A percentile compares a stretch with the other conserved stretches of the same genome.
Evolutionary conservation across 2,113 vertebrate species (phyloP).

Genomic region (Proteles cristata): DNA sequence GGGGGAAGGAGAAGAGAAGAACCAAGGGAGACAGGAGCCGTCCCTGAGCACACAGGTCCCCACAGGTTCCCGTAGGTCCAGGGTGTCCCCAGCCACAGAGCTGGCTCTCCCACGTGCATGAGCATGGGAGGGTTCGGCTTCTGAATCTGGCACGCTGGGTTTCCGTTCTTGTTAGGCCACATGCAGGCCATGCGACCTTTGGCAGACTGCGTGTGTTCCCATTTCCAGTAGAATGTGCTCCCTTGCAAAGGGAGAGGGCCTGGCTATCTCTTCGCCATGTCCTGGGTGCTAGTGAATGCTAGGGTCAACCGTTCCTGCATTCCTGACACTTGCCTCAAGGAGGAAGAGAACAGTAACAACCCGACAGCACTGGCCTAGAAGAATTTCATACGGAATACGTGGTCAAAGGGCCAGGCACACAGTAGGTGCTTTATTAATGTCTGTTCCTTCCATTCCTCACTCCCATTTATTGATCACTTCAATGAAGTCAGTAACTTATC

Average conservation of each 20-base stretch:
- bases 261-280: accelerated
- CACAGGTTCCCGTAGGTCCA: background rate
- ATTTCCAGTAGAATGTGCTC: background rate
- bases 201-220: background rate
- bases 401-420: background rate
- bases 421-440: background rate
- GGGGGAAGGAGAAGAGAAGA: background rate
- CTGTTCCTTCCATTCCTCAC: background rate
- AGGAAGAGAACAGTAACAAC: background rate
- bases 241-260: background rate
- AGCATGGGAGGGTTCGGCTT: accelerated
- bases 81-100: too few species aligned
- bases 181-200: background rate
- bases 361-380: accelerated
- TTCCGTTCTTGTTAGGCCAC: background rate
- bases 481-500: background rate
- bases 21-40: background rate
- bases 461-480: background rate
- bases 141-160: background rate
- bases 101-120: accelerated
- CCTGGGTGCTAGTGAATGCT: background rate
- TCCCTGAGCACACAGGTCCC: background rate
- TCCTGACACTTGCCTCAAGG: background rate
- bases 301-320: background rate
- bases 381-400: accelerated